Percentiles rank a stretch among this genome's conserved stretches.
Evolutionary conservation across 2,797 vertebrate species (phyloP).

Genomic region (Peromyscus melanophrys): DNA sequence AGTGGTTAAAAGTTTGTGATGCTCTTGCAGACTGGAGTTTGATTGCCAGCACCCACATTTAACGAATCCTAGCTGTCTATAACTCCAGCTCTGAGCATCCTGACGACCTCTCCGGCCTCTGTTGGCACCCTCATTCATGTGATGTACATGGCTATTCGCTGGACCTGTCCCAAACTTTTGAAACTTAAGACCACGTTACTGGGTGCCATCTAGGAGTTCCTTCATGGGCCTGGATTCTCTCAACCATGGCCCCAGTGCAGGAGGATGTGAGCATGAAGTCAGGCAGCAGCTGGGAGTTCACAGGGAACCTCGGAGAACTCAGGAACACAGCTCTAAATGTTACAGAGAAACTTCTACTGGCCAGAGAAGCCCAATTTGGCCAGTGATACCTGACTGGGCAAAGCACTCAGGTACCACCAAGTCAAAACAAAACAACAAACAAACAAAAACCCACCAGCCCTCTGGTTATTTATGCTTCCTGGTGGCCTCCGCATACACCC

Average conservation of each 20-base stretch:
- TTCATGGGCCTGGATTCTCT: background rate
- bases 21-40: background rate
- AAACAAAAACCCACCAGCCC: background rate
- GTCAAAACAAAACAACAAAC: background rate
- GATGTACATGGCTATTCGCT: background rate
- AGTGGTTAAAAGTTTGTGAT: background rate
- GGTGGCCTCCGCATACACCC: background rate
- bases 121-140: too few species aligned
- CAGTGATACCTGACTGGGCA: background rate
- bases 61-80: too few species aligned
- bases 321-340: background rate
- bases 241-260: fast-evolving
- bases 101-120: background rate
- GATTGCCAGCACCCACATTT: background rate
- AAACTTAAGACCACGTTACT: background rate
- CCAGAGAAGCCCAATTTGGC: background rate
- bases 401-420: background rate
- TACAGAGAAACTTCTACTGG: background rate
- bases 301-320: too few species aligned
- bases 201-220: background rate
- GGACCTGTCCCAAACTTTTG: background rate
- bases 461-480: background rate
- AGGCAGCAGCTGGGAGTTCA: background rate
- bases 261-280: background rate
- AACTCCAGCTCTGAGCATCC: background rate